Percentiles rank a stretch among this genome's conserved stretches.
Evolutionary conservation across 2,113 vertebrate species (phyloP).

Genomic region (Phylloscopus trochiloides): DNA sequence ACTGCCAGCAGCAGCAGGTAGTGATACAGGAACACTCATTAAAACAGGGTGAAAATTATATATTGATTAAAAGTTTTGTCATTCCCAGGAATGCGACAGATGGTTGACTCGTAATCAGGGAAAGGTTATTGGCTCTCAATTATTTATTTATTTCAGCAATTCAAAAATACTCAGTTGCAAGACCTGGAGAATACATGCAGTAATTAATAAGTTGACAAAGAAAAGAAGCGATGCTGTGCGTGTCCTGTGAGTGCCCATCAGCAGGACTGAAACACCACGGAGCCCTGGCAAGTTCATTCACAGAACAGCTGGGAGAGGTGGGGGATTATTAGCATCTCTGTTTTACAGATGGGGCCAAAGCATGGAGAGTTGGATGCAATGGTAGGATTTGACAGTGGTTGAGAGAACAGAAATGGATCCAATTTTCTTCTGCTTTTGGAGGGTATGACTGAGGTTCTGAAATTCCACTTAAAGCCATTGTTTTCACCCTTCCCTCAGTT

Average conservation of each 20-base stretch:
- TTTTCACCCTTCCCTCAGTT: background rate
- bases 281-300: background rate
- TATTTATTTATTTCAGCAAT: conserved; percentile 8
- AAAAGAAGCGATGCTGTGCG: background rate
- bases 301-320: conserved; percentile 27
- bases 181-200: background rate
- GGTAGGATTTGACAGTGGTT: background rate
- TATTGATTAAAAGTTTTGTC: conserved; percentile 26
- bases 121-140: background rate
- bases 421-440: background rate
- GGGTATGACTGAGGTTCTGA: background rate
- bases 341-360: conserved; percentile 16
- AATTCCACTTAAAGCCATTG: background rate
- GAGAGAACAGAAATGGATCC: background rate
- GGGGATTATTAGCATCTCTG: background rate
- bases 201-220: conserved; percentile 9
- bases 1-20: background rate
- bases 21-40: background rate
- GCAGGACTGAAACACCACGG: background rate
- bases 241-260: background rate
- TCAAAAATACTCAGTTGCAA: background rate
- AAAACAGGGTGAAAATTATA: background rate
- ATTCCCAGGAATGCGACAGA: background rate
- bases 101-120: background rate
- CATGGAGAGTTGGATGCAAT: background rate